Evolutionary conservation across 1,140 invertebrate genomes (phyloP).

Genomic region (Copidosoma floridanum): DNA sequence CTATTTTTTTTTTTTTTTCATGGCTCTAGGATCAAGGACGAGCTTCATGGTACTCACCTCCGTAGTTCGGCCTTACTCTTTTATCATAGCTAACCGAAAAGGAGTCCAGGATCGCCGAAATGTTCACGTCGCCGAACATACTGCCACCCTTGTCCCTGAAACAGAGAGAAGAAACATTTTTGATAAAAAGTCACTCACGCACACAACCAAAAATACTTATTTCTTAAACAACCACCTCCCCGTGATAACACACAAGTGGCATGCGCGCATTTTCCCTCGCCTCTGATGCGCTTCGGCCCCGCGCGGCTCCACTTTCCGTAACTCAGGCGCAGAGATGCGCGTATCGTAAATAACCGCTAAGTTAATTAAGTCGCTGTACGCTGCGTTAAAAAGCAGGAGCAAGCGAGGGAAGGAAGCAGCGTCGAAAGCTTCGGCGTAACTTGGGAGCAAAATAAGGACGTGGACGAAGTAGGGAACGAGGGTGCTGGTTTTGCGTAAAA

Average conservation of each 20-base stretch:
- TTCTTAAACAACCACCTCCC: no score
- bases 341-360: slow-evolving; percentile 42
- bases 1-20: no score
- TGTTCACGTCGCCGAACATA: slow-evolving; percentile 85
- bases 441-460: background rate
- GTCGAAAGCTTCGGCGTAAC: no score
- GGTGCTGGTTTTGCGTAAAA: no score
- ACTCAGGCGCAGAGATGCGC: slow-evolving; percentile 29
- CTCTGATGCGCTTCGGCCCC: slow-evolving; percentile 17
- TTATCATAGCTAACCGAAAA: slow-evolving; percentile 95
- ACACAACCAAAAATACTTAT: no score
- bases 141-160: slow-evolving; percentile 70
- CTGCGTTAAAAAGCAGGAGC: background rate
- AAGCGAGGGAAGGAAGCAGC: background rate
- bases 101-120: slow-evolving; percentile 89
- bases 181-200: no score
- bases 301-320: no score
- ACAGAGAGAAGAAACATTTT: slow-evolving; percentile 37
- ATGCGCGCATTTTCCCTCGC: background rate
- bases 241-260: no score
- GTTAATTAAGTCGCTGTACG: slow-evolving; percentile 37
- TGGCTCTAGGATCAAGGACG: no score
- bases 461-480: background rate
- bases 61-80: slow-evolving; percentile 96
- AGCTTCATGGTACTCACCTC: slow-evolving; percentile 79